Percentiles rank a stretch among this genome's conserved stretches.
These are phyloP conservation scores for Acanthisitta chloris DNA, from an alignment of 2,113 vertebrate species.

Conservation along the genomic window DNA sequence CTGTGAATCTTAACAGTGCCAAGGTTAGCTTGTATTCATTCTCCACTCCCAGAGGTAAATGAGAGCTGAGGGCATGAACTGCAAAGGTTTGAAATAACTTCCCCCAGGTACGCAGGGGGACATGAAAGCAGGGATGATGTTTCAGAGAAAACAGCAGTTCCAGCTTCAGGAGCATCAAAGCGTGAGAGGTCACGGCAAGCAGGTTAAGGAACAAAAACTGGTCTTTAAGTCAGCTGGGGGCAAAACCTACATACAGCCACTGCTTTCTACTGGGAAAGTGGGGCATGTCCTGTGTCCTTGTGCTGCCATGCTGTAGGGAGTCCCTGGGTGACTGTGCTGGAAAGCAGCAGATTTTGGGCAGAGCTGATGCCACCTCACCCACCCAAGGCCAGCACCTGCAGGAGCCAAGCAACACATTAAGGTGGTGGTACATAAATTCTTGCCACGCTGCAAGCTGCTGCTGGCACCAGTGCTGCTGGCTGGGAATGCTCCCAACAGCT, in stretches of 20 bases:
- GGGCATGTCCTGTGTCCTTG: background rate
- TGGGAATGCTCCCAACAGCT: background rate
- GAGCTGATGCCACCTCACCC: background rate
- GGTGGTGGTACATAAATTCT: accelerated
- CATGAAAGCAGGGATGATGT: background rate
- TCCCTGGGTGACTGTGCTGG: background rate
- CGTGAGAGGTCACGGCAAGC: background rate
- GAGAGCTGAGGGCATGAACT: background rate
- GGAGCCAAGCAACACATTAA: background rate
- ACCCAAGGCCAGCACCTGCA: accelerated
- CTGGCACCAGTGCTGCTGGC: background rate
- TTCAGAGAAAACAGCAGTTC: background rate
- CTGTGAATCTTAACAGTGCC: background rate
- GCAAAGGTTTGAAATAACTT: background rate
- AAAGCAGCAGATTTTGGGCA: background rate
- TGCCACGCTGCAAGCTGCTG: background rate
- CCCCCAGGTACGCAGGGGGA: background rate
- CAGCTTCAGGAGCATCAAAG: background rate
- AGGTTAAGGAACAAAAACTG: background rate
- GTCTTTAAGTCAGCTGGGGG: background rate
- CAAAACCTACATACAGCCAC: background rate
- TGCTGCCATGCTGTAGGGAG: accelerated
- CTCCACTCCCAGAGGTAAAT: background rate
- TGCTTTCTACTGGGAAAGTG: background rate
- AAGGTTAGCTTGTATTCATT: background rate